Percentiles rank a stretch among this genome's conserved stretches.
Conservation (phyloP, 1,140 invertebrate genomes). For the Lepidurus packardi region DNA sequence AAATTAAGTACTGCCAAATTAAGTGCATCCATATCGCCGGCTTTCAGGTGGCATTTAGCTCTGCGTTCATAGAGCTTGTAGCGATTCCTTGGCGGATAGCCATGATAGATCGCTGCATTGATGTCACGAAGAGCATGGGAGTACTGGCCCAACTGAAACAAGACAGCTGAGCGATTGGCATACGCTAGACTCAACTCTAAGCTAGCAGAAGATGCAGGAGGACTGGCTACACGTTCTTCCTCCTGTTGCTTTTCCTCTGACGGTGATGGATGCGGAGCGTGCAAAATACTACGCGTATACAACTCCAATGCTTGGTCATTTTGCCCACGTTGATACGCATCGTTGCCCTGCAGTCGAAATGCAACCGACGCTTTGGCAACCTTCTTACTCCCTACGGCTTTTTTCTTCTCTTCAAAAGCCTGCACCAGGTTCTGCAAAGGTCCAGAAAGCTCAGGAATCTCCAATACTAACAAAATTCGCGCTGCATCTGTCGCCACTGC, state of each 20-base stretch:
- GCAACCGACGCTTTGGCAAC: not conserved
- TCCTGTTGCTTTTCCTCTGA: not conserved
- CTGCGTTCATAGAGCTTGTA: slow-evolving; percentile 46
- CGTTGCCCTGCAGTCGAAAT: slow-evolving; percentile 27
- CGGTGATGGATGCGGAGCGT: slow-evolving; percentile 22
- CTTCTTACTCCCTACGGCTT: not conserved
- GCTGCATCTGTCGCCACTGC: slow-evolving; percentile 11
- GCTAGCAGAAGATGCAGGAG: not conserved
- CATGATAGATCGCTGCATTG: slow-evolving; percentile 44
- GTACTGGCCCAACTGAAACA: slow-evolving; percentile 56
- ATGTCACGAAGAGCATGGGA: slow-evolving; percentile 53
- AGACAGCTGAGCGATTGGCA: slow-evolving; percentile 63
- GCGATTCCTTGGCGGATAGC: slow-evolving; percentile 46
- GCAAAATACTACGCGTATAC: slow-evolving; percentile 29
- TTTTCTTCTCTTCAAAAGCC: not conserved
- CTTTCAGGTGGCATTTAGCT: slow-evolving; percentile 38
- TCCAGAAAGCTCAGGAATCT: not conserved
- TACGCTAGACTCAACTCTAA: slow-evolving; percentile 57
- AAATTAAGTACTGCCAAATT: slow-evolving; percentile 25
- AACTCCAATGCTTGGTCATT: slow-evolving; percentile 17
- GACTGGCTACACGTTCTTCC: not conserved
- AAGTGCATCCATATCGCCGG: not conserved
- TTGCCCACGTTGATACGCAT: slow-evolving; percentile 23
- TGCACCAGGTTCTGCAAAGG: not conserved
- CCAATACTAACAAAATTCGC: slow-evolving; percentile 24